Percentiles rank a stretch among this genome's conserved stretches.
phyloP scores from a whole-genome alignment of 2,888 invertebrate species.

The Melieria omissa region DNA sequence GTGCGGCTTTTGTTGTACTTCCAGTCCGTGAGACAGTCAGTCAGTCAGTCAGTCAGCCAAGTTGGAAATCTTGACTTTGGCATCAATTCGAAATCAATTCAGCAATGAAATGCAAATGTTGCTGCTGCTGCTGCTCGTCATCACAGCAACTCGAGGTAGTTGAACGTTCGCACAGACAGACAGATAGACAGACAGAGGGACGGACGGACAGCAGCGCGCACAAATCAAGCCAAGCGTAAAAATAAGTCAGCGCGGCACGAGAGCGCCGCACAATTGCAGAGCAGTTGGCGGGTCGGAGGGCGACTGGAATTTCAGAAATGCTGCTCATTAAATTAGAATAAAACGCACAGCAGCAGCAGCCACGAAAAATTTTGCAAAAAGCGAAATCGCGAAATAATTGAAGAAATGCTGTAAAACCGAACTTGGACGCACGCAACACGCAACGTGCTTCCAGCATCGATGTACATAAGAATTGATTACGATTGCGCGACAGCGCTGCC shows the following conservation, averaged over 20 bases:
- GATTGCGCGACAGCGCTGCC: too few relatives aligned
- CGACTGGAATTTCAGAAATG: background rate
- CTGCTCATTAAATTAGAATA: conserved; percentile 24
- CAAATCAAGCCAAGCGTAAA: background rate
- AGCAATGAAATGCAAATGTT: conserved; percentile 28
- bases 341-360: background rate
- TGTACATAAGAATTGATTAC: too few relatives aligned
- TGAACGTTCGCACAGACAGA: background rate
- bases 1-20: background rate
- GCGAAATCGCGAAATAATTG: too few relatives aligned
- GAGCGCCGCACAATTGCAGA: too few relatives aligned
- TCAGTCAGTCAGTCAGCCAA: too few relatives aligned
- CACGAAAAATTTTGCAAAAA: too few relatives aligned
- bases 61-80: conserved; percentile 22
- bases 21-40: too few relatives aligned
- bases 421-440: too few relatives aligned
- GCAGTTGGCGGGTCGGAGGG: too few relatives aligned
- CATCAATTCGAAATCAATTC: conserved; percentile 38
- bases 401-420: too few relatives aligned
- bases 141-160: background rate
- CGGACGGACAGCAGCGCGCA: background rate
- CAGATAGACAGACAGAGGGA: background rate
- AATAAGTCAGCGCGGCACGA: too few relatives aligned
- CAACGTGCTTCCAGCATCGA: too few relatives aligned
- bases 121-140: conserved; percentile 7